Conservation (phyloP, 64 coral and sea anemone species). For the Trachythela sp. region DNA sequence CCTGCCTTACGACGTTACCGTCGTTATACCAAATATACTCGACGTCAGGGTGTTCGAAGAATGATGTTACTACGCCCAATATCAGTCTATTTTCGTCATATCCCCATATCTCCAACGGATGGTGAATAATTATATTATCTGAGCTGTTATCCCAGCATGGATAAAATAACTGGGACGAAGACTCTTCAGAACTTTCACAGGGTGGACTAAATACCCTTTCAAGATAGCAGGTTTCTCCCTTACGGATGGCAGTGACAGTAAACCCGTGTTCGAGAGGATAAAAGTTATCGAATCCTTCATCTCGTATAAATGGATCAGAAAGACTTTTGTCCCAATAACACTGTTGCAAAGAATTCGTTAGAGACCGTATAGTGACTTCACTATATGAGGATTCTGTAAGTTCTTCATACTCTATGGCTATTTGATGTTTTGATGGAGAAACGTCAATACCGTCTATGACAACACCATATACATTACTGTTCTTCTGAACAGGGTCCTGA, state of each 20-base stretch:
- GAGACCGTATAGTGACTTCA: neutral
- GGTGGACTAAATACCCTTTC: neutral
- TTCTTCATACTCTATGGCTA: neutral
- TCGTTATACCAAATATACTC: too few species aligned
- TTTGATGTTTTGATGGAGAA: neutral
- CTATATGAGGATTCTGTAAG: constrained; percentile 4
- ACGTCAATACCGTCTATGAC: neutral
- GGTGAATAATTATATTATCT: neutral
- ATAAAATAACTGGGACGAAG: neutral
- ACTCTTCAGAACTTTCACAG: neutral
- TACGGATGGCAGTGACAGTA: neutral
- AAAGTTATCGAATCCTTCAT: neutral
- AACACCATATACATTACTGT: neutral
- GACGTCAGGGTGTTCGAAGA: too few species aligned
- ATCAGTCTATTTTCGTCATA: neutral
- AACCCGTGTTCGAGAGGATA: neutral
- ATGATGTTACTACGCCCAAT: neutral
- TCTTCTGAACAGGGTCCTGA: neutral
- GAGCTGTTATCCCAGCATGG: neutral
- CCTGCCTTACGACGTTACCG: neutral
- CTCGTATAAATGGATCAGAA: neutral
- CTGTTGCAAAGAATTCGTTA: neutral
- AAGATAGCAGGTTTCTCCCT: neutral
- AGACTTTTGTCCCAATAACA: neutral
- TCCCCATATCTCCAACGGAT: neutral